Base-by-base conservation (phyloP, 1,140 invertebrate species). In the Dendroctonus valens region DNA sequence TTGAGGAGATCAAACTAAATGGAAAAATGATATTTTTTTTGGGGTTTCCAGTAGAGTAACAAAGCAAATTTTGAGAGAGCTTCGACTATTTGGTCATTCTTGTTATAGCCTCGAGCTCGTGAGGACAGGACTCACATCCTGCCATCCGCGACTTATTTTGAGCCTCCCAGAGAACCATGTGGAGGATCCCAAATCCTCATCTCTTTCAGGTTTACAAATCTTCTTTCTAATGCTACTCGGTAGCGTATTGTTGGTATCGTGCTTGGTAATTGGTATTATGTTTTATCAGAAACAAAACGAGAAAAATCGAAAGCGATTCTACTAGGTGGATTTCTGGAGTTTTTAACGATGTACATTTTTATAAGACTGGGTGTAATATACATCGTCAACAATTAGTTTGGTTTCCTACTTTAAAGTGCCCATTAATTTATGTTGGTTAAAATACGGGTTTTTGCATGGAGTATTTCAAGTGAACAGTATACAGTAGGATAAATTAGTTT, bases 281-380 rank as follows among this genome's bases (percentile, higher is more conserved):
- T 88, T 93, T 74, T 97, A 96, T 76, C 91, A 95, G 75, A 95
- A 96, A 77, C 87, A 91, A 65, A 90, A 93, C 76, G 92, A 95
- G 76, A 90, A 93, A 69, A 89, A 88, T 70, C 85, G 92, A 75
- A 97, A 97, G 81, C 84, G 94, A 72, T 91, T 97, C 73, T 97
- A 97, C 76, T 97, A 78, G 12, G 50, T 26, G 26, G 26, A 26
- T 26, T 26, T 26, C 3, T 26, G 26, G 26, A 26, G 26, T 26
- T 26, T 26, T 26, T 26, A 26, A 2, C 26, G 26, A 26, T 26
- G 26, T 26, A 26, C 26, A 26, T 26, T 26, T 26, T 26, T 26
- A 26, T 26, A 26, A 26, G 26, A 26, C 26, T 26, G 26, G 26
- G 26, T 26, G 26, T 26, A 26, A 26, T 26, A 26, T 26, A 26